Evolutionary conservation across 2,113 vertebrate genomes (phyloP).

Genomic region (Thalassoma bifasciatum): DNA sequence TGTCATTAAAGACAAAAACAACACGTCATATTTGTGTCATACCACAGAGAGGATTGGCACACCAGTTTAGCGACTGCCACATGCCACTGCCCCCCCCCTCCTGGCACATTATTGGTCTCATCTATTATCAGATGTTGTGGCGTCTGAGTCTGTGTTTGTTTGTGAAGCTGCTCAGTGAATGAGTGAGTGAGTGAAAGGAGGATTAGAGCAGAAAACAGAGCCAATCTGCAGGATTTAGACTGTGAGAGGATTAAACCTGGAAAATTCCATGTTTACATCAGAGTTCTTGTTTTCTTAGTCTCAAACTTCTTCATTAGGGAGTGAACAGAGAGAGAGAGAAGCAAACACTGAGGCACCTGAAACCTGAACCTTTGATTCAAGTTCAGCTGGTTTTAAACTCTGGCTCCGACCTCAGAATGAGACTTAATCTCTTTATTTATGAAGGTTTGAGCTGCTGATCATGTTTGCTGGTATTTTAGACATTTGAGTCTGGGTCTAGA

Average conservation of each 20-base stretch:
- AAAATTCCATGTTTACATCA: not conserved
- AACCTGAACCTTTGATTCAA: not conserved
- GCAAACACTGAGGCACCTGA: constrained; percentile 3
- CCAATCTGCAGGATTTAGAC: not conserved
- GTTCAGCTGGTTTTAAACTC: not conserved
- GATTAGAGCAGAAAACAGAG: constrained; percentile 4
- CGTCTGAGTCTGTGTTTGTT: not conserved
- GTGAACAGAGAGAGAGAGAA: constrained; percentile 4
- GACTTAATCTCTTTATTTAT: not conserved
- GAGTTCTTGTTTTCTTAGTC: not conserved
- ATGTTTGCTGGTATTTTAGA: too few relatives aligned
- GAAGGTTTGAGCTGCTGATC: too few relatives aligned
- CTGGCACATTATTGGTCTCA: too few relatives aligned
- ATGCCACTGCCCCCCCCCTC: too few relatives aligned
- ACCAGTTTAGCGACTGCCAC: too few relatives aligned
- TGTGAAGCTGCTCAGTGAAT: constrained; percentile 11
- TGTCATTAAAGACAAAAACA: too few relatives aligned
- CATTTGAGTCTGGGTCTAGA: too few relatives aligned
- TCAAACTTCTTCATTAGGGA: not conserved
- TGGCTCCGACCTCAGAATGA: not conserved
- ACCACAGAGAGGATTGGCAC: too few relatives aligned
- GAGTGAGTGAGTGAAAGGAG: not conserved
- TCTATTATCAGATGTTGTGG: not conserved
- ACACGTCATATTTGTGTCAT: too few relatives aligned
- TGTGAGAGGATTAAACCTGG: constrained; percentile 21